Percentiles rank a stretch among this genome's conserved stretches.
Conservation (phyloP, 2,888 invertebrate genomes). For the Scaptomyza reducta region DNA sequence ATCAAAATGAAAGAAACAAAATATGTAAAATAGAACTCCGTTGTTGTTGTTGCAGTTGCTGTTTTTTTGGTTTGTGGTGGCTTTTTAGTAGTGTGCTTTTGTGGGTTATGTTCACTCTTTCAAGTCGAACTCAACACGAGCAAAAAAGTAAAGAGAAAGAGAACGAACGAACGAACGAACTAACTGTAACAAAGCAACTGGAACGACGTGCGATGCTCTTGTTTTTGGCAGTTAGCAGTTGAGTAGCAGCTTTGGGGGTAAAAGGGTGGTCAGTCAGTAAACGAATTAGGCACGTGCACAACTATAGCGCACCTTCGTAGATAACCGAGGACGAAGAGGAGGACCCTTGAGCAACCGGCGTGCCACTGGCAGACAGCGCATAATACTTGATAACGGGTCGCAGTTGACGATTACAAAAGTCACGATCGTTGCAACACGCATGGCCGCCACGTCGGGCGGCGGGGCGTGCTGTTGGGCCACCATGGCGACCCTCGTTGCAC, state of each 20-base stretch:
- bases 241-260: constrained; percentile 17
- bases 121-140: constrained; percentile 62
- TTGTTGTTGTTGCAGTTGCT: constrained; percentile 29
- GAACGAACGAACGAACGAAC: constrained; percentile 50
- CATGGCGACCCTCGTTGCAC: constrained; percentile 83
- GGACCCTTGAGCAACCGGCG: constrained; percentile 28
- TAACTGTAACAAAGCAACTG: constrained; percentile 55
- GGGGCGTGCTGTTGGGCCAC: constrained; percentile 83
- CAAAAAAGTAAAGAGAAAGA: constrained; percentile 13
- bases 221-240: constrained; percentile 20
- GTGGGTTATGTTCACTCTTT: constrained; percentile 53
- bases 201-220: constrained; percentile 55
- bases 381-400: constrained; percentile 83
- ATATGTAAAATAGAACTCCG: constrained; percentile 1
- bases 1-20: constrained; percentile 51
- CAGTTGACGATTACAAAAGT: constrained; percentile 84
- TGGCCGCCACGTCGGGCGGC: constrained; percentile 81
- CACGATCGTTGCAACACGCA: constrained; percentile 82
- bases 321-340: constrained; percentile 28
- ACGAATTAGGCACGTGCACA: constrained; percentile 58
- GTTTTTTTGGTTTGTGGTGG: constrained; percentile 14
- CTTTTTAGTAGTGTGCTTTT: constrained; percentile 64
- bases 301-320: constrained; percentile 76
- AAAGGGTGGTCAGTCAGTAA: constrained; percentile 10
- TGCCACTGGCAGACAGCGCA: constrained; percentile 32